Base-by-base conservation (phyloP, 2,113 vertebrate species). In the Aplodontia rufa region DNA sequence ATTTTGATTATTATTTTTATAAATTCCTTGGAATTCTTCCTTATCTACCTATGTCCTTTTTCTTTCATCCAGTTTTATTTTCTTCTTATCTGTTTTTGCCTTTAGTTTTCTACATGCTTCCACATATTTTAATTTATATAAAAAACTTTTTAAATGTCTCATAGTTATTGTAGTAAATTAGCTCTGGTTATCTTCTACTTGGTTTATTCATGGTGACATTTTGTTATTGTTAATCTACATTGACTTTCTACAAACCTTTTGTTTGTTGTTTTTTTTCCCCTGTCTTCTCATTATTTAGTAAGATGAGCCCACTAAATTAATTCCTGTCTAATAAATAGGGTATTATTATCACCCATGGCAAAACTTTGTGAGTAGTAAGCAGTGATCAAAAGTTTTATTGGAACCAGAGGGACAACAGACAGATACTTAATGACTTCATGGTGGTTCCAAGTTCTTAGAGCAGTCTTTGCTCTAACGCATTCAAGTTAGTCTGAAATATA, bases 391-490 rank as follows among this genome's bases (percentile, higher is more conserved):
- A n/a, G n/a, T n/a, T n/a, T 79, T 62, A 90, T 79, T n/a, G n/a
- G n/a, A n/a, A n/a, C 17, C 58, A 81, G 9, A 80, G 51, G 35
- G 51, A 80, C 84, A 68, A 42, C 30, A 58, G 13, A 14, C 35
- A 89, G 16, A 68, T 86, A 87, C 62, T 76, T 58, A 95, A 96
- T 72, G n/a, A 82, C 75, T 81, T 87, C 28, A 71, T 86, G 53
- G 10, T 40, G 8, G 5, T 66, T 93, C 32, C 2, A 22, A 69
- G 30, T 93, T 87, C 49, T 40, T 51, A 2, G 7, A 40, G 45
- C 35, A 55, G 8, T 55, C 8, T 90, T 78, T 75, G 58, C 60
- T 71, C 9, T 87, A 94, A 58, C 71, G 1, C 9, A 71, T 64
- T 94, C 81, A 45, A 49, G 3, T 94, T 71, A 6, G 24, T 81